These are phyloP conservation scores for Motacilla alba DNA, from an alignment of 2,113 vertebrate species.

Conservation along the genomic window DNA sequence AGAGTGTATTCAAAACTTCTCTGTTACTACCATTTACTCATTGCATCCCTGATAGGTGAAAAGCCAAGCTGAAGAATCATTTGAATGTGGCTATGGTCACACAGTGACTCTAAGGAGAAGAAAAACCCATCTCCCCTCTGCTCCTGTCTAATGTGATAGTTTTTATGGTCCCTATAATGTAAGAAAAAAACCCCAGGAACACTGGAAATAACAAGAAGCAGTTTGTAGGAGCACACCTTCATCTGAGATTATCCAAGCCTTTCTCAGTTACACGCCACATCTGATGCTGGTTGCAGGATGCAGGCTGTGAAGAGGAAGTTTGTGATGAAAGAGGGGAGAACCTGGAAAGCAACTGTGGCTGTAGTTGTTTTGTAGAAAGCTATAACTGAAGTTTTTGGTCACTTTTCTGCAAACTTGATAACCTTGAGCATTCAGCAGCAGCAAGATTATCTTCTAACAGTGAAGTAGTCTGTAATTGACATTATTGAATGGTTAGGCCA, in stretches of 20 bases:
- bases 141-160: background rate
- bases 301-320: background rate
- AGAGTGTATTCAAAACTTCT: background rate
- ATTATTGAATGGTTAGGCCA: background rate
- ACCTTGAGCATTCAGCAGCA: background rate
- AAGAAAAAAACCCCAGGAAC: background rate
- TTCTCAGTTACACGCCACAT: accelerated
- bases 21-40: background rate
- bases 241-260: background rate
- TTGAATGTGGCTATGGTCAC: background rate
- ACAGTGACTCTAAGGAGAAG: background rate
- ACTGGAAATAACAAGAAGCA: background rate
- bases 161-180: background rate
- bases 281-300: background rate
- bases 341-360: background rate
- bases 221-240: background rate
- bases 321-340: background rate
- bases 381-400: background rate
- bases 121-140: background rate
- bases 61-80: background rate
- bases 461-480: background rate
- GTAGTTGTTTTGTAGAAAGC: background rate
- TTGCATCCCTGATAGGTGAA: background rate
- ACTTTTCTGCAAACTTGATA: background rate
- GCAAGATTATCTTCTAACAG: background rate